Percentiles rank a stretch among this genome's conserved stretches.
Evolutionary conservation across 37 sponge, comb jelly and placozoan species (phyloP).

Genomic region (Oopsacas minuta): DNA sequence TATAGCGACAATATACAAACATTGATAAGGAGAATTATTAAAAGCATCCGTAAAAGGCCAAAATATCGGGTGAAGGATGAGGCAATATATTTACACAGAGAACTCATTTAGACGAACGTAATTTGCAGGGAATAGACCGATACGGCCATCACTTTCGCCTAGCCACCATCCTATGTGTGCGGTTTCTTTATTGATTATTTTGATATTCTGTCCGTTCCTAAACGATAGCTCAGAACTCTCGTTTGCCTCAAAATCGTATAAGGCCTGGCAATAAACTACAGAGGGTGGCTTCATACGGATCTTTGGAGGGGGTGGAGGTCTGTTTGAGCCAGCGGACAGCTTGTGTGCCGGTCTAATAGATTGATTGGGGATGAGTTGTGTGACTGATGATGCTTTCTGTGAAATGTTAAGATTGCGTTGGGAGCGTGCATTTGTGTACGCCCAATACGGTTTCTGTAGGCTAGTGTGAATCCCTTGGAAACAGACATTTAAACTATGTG

Average conservation of each 20-base stretch:
- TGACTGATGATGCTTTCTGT: neutral
- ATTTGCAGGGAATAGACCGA: neutral
- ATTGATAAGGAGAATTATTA: neutral
- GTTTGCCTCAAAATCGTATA: neutral
- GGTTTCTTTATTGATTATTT: neutral
- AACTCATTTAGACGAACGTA: conserved; percentile 12
- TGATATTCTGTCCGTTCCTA: neutral
- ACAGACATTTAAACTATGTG: conserved; percentile 48
- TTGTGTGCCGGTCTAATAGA: neutral
- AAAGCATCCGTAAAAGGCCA: neutral
- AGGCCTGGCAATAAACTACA: neutral
- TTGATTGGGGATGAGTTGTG: neutral
- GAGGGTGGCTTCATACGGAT: neutral
- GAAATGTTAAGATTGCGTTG: neutral
- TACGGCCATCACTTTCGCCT: neutral
- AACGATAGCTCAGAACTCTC: neutral
- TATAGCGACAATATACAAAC: conserved; percentile 1
- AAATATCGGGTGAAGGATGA: neutral
- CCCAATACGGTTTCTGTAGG: conserved; percentile 37
- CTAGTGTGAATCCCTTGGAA: conserved; percentile 79
- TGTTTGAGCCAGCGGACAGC: neutral
- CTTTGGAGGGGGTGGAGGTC: neutral
- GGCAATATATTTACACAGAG: neutral
- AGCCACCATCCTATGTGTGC: neutral
- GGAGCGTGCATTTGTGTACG: neutral